Evolutionary conservation across 2,113 vertebrate genomes (phyloP), one percentile per base, ranked within the genome.

Genomic region (Xyrauchen texanus): DNA sequence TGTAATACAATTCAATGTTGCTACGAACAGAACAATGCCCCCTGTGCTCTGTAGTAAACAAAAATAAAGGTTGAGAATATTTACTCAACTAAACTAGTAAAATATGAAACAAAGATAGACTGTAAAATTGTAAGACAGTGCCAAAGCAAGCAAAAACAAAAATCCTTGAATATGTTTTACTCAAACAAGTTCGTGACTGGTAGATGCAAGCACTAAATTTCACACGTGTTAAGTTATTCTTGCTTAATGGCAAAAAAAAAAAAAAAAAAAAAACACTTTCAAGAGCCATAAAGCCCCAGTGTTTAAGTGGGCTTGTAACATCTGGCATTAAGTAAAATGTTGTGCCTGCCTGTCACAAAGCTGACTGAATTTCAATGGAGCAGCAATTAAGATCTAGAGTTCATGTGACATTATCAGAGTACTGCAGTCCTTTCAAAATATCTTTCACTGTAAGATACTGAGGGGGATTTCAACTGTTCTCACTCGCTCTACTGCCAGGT

Each of bases 1-100:
- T 45, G 52, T 46, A 71, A 80, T 11, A 53, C 73, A 15, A 10
- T 60, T 46, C 45, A 13, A 15, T 51, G n/a, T 66, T 55, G 63
- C n/a, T 44, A 10, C 4, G 42, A 58, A 52, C 68, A 4, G 68
- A 70, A 55, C 10, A 21, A 51, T 21, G 13, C 7, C 34, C 68
- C 21, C 21, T 16, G 76, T 63, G 57, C 58, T 47, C 11, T 6
- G 8, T 5, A 8, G 15, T 55, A 12, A 72, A n/a, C n/a, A 34
- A 34, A 34, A 3, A 44, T 44, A 1, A 8, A 11, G 11, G 13
- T 5, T 57, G 55, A 12, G 21, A 11, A 74, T 15, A 73, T 61
- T 45, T 63, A 11, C 21, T 34, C 21, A 62, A 62, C 15, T 57
- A 46, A 72, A 15, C 21, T 13, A 11, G 49, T 2, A 63, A 42